These are phyloP conservation scores for Hoplias malabaricus DNA, from an alignment of 2,113 vertebrate genomes.

Conservation along the genomic window DNA sequence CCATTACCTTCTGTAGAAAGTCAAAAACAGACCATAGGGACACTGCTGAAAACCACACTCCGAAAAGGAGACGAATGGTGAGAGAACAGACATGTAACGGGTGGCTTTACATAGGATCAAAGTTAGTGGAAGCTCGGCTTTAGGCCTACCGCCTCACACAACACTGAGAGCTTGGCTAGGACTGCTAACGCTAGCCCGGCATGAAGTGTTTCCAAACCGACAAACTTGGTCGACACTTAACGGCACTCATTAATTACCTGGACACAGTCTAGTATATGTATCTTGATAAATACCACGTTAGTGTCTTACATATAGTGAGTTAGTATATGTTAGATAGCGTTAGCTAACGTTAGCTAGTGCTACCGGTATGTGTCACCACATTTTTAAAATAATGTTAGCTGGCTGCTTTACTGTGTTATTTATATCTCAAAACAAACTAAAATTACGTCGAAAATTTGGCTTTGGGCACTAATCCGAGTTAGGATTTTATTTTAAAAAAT, in stretches of 20 bases:
- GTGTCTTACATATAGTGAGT: background rate
- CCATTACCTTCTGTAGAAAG: conserved; percentile 71
- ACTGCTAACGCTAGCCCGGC: background rate
- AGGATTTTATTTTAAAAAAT: no score
- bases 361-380: background rate
- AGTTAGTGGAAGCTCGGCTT: no score
- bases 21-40: conserved; percentile 76
- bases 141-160: no score
- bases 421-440: no score
- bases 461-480: no score
- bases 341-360: background rate
- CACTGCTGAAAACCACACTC: conserved; percentile 75
- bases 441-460: no score
- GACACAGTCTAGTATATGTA: background rate
- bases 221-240: background rate
- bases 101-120: background rate
- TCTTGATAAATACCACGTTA: background rate
- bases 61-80: conserved; percentile 80
- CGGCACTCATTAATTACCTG: background rate
- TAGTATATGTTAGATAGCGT: background rate
- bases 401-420: background rate
- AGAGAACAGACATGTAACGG: conserved; percentile 29
- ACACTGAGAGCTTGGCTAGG: no score
- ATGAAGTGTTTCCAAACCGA: background rate
- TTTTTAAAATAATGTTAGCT: conserved; percentile 5